These are phyloP conservation scores for Polyommatus icarus DNA, from an alignment of 2,888 invertebrate species.

Conservation along the genomic window DNA sequence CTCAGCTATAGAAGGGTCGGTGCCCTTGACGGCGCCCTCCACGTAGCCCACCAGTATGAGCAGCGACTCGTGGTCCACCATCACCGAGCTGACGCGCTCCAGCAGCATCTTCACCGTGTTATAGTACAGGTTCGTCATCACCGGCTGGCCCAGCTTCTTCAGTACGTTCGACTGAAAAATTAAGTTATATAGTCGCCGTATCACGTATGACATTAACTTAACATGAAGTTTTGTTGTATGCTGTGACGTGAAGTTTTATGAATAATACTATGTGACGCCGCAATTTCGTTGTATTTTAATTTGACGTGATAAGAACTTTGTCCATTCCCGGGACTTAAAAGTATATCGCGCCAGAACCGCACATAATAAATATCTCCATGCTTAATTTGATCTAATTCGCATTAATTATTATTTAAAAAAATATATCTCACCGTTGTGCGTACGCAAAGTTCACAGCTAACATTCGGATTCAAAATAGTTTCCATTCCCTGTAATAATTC, in stretches of 20 bases:
- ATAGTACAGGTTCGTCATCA: constrained; percentile 97
- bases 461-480: constrained; percentile 91
- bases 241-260: not conserved
- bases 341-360: no score
- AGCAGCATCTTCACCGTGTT: constrained; percentile 97
- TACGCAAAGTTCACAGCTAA: constrained; percentile 97
- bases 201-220: not conserved
- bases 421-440: constrained; percentile 86
- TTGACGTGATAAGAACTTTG: no score
- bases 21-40: constrained; percentile 85
- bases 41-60: constrained; percentile 83
- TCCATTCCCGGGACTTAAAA: no score
- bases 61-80: constrained; percentile 95
- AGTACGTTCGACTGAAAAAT: constrained; percentile 85
- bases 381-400: no score
- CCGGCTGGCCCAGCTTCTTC: constrained; percentile 95
- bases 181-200: not conserved
- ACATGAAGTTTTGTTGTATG: not conserved
- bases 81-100: constrained; percentile 96
- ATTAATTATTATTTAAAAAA: constrained; percentile 39
- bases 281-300: no score
- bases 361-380: no score
- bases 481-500: constrained; percentile 89
- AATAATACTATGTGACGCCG: not conserved
- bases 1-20: constrained; percentile 64